Conservation (phyloP, 2,113 vertebrate genomes). For the Crotalus viridis region DNA sequence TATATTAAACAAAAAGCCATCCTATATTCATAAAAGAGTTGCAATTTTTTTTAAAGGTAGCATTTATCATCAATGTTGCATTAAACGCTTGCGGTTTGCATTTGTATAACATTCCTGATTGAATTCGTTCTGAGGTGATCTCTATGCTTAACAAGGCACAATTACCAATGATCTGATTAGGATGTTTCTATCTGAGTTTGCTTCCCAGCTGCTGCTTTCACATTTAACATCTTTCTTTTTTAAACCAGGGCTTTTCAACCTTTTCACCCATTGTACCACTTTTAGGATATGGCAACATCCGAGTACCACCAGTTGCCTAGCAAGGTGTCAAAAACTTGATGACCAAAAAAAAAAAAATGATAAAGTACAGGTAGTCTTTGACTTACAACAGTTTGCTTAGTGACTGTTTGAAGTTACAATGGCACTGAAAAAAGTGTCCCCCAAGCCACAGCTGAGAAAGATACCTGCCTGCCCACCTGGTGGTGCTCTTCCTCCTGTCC, state of each 20-base stretch:
- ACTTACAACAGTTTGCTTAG: too few species aligned
- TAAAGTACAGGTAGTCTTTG: too few species aligned
- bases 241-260: neutral
- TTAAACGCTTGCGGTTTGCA: neutral
- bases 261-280: too few species aligned
- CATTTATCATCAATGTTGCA: neutral
- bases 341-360: too few species aligned
- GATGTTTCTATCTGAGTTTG: neutral
- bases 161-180: neutral
- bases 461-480: too few species aligned
- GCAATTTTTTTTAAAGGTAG: neutral
- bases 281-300: too few species aligned
- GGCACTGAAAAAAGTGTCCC: too few species aligned
- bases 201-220: neutral
- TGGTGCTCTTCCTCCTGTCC: too few species aligned
- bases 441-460: too few species aligned
- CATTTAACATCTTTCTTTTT: neutral
- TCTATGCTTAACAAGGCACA: neutral
- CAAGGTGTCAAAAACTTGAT: too few species aligned
- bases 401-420: too few species aligned
- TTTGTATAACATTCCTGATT: neutral
- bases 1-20: neutral
- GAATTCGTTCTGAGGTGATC: neutral
- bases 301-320: too few species aligned
- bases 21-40: neutral